These are phyloP conservation scores for Sepioteuthis lessoniana DNA, from an alignment of 2,888 invertebrate genomes.

Conservation along the genomic window DNA sequence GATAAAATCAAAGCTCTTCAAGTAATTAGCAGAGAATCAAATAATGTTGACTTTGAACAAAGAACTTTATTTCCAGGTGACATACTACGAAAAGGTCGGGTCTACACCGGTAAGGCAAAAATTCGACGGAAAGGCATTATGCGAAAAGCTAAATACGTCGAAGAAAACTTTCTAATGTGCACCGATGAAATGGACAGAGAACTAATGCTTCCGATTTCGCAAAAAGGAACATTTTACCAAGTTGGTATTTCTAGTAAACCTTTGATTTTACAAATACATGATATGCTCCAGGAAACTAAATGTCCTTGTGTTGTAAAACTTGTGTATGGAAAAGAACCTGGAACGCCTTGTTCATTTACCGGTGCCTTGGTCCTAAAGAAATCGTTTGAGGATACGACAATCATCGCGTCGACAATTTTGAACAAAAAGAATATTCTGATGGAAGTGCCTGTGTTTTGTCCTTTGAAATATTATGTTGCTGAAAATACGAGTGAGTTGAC, in stretches of 20 bases:
- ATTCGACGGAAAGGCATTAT: conserved; percentile 57
- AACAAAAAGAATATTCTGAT: conserved; percentile 65
- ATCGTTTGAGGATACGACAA: conserved; percentile 60
- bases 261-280: conserved; percentile 63
- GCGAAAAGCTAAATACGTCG: conserved; percentile 58
- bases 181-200: conserved; percentile 64
- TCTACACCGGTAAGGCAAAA: conserved; percentile 62
- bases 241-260: conserved; percentile 56
- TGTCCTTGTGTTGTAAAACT: conserved; percentile 66
- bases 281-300: conserved; percentile 59
- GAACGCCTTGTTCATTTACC: conserved; percentile 66
- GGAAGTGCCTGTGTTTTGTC: conserved; percentile 63
- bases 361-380: conserved; percentile 64
- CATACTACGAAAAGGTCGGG: conserved; percentile 60
- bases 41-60: conserved; percentile 56
- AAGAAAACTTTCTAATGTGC: conserved; percentile 63
- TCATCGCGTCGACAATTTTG: conserved; percentile 65
- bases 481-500: conserved; percentile 56
- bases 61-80: conserved; percentile 63
- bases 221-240: conserved; percentile 63
- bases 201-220: conserved; percentile 61
- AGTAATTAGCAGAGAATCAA: conserved; percentile 53
- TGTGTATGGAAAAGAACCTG: conserved; percentile 65
- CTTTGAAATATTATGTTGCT: conserved; percentile 62
- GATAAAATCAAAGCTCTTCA: conserved; percentile 59